Conservation (phyloP, 2,888 invertebrate genomes). For the Kuschelorhynchus macadamiae region DNA sequence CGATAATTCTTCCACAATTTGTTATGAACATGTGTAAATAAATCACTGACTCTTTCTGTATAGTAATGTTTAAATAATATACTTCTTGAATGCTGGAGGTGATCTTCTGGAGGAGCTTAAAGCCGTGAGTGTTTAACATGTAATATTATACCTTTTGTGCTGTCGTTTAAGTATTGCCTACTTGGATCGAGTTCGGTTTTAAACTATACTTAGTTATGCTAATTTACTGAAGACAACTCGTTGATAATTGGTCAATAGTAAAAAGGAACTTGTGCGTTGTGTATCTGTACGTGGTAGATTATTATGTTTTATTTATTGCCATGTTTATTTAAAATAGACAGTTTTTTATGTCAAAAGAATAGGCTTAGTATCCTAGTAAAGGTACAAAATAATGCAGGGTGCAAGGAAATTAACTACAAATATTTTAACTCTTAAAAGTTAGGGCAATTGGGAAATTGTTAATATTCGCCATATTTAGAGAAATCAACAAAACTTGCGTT, state of each 20-base stretch:
- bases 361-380: too few species aligned
- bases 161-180: conserved; percentile 11
- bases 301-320: too few species aligned
- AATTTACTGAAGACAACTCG: conserved; percentile 22
- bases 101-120: conserved; percentile 15
- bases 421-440: too few species aligned
- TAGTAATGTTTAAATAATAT: conserved; percentile 27
- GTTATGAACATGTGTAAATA: conserved; percentile 24
- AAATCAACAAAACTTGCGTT: too few species aligned
- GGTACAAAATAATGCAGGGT: too few species aligned
- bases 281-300: too few species aligned
- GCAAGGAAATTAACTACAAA: too few species aligned
- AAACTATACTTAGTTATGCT: conserved; percentile 28
- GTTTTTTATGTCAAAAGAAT: too few species aligned
- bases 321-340: too few species aligned
- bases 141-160: conserved; percentile 24
- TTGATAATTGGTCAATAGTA: conserved; percentile 5
- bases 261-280: too few species aligned
- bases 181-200: conserved; percentile 10
- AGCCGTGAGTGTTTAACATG: conserved; percentile 13
- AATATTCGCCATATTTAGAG: too few species aligned
- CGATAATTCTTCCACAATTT: conserved; percentile 9
- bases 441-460: too few species aligned
- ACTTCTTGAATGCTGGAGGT: conserved; percentile 19
- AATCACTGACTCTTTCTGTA: conserved; percentile 28